Base-by-base conservation (phyloP, 2,113 vertebrate genomes). In the Scophthalmus maximus region DNA sequence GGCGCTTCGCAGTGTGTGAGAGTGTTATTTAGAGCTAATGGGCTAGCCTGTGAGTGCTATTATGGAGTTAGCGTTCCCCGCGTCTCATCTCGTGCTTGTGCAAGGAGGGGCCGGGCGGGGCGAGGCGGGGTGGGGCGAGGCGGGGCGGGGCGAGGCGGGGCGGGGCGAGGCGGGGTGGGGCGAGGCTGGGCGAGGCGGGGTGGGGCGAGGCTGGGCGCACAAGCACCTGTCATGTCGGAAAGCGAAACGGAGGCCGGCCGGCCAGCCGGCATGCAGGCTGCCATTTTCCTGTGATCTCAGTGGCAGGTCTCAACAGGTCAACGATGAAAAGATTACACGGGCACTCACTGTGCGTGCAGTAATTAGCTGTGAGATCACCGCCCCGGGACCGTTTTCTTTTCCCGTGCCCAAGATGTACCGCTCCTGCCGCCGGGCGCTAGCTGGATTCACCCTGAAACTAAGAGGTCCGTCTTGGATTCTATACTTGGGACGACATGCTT, bases 11-110 rank as follows among this genome's bases (percentile, higher is more conserved):
- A 74, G 74, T 57, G 74, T 57, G 65, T 20, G 29, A 76, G 82
- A 83, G 73, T 83, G 85, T 85, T 92, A 89, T 89, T 88, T 73
- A 75, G 77, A 82, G 79, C 85, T 90, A 90, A 89, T 88, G 82
- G 86, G 59, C 84, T 67, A 82, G 89, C 89, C 86, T 84, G 52
- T 79, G 86, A 90, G 78, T 46, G 76, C 84, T 67, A 77, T 89
- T 79, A 89, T 59, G 50, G 76, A 77, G 79, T 87, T 80, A 76
- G 72, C 38, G 38, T 79, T 75, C 73, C 53, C 77, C 49, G 62
- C 77, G 73, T 73, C 76, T 88, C 84, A 71, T 76, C 84, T 81
- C 74, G 64, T 58, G 71, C 51, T 73, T n/a, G 32, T 42, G 79
- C 64, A 27, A 36, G 51, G 50, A 51, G 61, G 81, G 82, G n/a